Base-by-base conservation (phyloP, 2,113 vertebrate genomes). In the Vanacampus margaritifer region DNA sequence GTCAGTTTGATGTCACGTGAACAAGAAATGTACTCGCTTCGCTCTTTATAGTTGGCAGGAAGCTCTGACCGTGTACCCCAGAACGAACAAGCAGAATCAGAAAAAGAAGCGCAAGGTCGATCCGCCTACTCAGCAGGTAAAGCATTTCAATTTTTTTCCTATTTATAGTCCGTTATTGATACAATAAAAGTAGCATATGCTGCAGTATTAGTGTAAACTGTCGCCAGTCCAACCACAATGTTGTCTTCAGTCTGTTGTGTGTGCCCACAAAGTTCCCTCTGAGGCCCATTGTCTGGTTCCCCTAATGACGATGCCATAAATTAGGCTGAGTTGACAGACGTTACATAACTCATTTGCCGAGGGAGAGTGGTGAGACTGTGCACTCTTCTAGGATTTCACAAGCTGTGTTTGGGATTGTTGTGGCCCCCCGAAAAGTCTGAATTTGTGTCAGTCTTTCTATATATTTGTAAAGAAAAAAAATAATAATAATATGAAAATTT, bases 61-160 rank as follows among this genome's bases (percentile, higher is more conserved):
- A 75, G 96, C 94, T 87, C 91, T 99, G 76, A 91, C 93, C 0
- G 93, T 97, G 43, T 99, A 98, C 74, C 96, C 96, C 0, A 91
- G 94, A 80, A 97, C 96, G 65, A 99, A 99, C 87, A 98, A 98
- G 79, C 97, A 97, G 85, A 98, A 98, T 86, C 96, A 95, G 89
- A 99, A 99, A 89, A 99, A 99, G 86, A 99, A 99, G 76, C 93
- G 97, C 84, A 98, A 99, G 81, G 96, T 99, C 5, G 97, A 99
- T 84, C 93, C 96, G 6, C 94, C 95, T 11, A 95, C 94, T 48
- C 93, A 94, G 0, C 97, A 98, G 96, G 97, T 99, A 93, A 89
- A 1, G n/a, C 13, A 8, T 43, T 35, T 10, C 17, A 8, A 21
- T 2, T 14, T 10, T 56, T 26, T 28, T 54, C 13, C 13, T 28